Evolutionary conservation across 2,113 vertebrate genomes (phyloP).

Genomic region (Pan paniscus): DNA sequence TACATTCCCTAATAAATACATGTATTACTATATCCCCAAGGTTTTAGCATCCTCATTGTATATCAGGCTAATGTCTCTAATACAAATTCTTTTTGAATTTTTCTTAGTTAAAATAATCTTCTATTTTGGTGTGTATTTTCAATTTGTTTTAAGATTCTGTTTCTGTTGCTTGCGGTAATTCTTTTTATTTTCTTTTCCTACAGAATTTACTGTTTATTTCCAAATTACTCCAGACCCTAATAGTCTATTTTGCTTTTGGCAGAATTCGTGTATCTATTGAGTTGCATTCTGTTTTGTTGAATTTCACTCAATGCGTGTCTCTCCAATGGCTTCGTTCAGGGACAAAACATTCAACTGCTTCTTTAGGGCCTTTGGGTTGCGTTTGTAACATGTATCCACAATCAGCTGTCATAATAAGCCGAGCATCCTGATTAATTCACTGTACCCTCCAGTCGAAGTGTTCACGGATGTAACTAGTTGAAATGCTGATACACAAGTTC

Average conservation of each 20-base stretch:
- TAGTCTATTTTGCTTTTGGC: constrained; percentile 83
- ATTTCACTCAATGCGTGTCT: constrained; percentile 82
- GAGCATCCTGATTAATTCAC: constrained; percentile 86
- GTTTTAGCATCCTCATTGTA: background rate
- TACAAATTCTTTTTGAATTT: background rate
- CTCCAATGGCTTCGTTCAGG: constrained; percentile 62
- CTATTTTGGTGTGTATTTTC: constrained; percentile 32
- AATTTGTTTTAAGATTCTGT: constrained; percentile 61
- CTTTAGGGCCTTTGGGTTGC: constrained; percentile 76
- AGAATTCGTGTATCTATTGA: constrained; percentile 83
- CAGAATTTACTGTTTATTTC: constrained; percentile 78
- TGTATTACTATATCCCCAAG: background rate
- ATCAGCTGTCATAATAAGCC: constrained; percentile 77
- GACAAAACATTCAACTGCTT: constrained; percentile 85
- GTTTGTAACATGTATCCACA: constrained; percentile 74
- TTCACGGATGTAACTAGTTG: constrained; percentile 76
- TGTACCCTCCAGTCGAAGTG: constrained; percentile 72
- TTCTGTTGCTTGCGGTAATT: constrained; percentile 39
- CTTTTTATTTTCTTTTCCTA: constrained; percentile 53
- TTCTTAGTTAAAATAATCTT: constrained; percentile 66
- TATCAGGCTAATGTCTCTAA: constrained; percentile 23
- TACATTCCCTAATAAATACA: constrained; percentile 13
- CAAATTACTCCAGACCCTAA: constrained; percentile 77
- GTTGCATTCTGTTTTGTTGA: constrained; percentile 82
- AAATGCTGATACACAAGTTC: constrained; percentile 77